phyloP scores from a whole-genome alignment of 2,797 vertebrate species.

The Gila robusta region DNA sequence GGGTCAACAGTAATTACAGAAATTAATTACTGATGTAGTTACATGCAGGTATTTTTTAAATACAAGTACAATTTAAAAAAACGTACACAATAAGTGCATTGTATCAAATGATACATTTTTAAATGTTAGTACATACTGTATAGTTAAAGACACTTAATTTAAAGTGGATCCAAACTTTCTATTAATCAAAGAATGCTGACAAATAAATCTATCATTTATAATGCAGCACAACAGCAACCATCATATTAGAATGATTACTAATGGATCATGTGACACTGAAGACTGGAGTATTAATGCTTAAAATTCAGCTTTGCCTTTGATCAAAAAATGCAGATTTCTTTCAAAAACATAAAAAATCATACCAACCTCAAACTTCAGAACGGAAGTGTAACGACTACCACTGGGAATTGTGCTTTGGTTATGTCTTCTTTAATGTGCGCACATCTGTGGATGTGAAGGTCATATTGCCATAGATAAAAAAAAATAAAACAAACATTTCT shows the following conservation, averaged over 20 bases:
- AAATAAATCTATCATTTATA: background rate
- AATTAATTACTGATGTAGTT: background rate
- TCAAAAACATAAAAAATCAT: background rate
- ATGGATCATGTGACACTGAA: background rate
- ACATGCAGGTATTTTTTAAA: background rate
- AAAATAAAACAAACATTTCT: background rate
- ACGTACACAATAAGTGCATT: background rate
- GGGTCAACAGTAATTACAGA: background rate
- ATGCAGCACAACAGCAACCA: background rate
- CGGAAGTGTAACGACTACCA: background rate
- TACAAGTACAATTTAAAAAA: background rate
- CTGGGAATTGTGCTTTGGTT: background rate
- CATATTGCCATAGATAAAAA: background rate
- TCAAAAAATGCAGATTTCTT: background rate
- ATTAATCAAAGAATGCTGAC: background rate
- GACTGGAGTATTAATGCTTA: background rate
- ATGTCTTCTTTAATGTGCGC: background rate
- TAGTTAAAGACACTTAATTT: background rate
- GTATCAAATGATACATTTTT: background rate
- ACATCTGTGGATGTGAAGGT: conserved; percentile 2
- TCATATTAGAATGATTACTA: background rate
- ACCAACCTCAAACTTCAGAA: background rate
- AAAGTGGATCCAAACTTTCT: background rate
- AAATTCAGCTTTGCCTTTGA: background rate
- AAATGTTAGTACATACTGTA: background rate